Evolutionary conservation across 2,113 vertebrate genomes (phyloP).

Genomic region (Silurus glanis): DNA sequence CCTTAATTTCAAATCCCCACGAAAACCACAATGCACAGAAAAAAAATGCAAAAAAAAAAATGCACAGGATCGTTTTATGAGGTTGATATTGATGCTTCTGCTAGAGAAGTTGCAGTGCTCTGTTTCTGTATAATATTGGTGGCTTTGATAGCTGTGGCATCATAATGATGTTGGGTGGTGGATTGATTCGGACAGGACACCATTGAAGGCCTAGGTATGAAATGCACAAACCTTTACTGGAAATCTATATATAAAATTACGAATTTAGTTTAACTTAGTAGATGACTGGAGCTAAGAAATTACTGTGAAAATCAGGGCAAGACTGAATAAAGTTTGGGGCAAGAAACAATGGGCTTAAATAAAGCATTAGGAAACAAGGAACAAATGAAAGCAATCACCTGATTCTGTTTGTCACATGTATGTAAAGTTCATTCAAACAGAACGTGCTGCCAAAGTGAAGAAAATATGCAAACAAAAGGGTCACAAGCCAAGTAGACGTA

Average conservation of each 20-base stretch:
- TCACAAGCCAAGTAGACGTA: neutral
- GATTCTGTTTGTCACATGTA: neutral
- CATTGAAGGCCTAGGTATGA: no score
- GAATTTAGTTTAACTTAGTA: neutral
- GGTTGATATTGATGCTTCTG: no score
- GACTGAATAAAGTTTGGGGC: neutral
- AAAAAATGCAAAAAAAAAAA: no score
- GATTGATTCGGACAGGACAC: no score
- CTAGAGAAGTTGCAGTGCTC: no score
- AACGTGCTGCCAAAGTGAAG: neutral
- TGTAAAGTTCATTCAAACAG: neutral
- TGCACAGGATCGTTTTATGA: no score
- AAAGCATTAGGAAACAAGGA: neutral
- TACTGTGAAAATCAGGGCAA: neutral
- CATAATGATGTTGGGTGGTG: no score
- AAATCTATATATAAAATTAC: neutral
- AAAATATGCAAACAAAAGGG: neutral
- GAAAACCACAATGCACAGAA: no score
- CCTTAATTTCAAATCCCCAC: no score
- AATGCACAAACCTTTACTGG: neutral
- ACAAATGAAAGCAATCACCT: neutral
- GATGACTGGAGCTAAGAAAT: neutral
- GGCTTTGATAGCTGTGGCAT: no score
- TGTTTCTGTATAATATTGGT: no score
- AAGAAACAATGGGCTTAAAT: neutral